Conservation (phyloP, 2,888 invertebrate species). For the Melipona bicolor region DNA sequence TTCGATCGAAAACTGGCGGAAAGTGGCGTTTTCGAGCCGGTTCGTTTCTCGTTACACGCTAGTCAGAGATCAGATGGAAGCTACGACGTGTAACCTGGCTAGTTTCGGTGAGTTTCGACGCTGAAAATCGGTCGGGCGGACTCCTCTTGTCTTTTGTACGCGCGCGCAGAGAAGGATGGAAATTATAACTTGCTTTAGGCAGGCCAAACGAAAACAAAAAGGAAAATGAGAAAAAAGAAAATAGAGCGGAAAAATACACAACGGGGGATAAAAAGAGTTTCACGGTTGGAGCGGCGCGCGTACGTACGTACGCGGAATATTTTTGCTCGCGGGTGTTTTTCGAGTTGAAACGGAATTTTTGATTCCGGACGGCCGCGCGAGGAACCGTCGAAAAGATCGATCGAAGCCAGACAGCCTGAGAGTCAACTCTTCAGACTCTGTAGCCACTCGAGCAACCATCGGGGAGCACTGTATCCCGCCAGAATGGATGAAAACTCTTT, state of each 20-base stretch:
- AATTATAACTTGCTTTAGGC: conserved; percentile 55
- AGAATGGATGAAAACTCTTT: conserved; percentile 50
- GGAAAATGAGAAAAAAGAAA: background rate
- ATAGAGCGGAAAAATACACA: background rate
- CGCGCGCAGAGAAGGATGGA: conserved; percentile 20
- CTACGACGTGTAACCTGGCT: background rate
- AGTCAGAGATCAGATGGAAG: conserved; percentile 2
- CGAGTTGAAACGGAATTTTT: conserved; percentile 58
- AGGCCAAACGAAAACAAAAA: conserved; percentile 24
- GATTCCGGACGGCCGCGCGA: conserved; percentile 14
- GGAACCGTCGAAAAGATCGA: conserved; percentile 35
- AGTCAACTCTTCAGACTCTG: conserved; percentile 55
- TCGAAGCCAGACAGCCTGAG: conserved; percentile 56
- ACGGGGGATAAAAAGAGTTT: background rate
- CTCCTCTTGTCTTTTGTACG: background rate
- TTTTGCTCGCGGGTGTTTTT: conserved; percentile 42
- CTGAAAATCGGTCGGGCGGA: conserved; percentile 5
- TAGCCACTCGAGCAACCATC: conserved; percentile 47
- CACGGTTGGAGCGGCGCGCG: background rate
- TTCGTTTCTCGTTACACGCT: background rate
- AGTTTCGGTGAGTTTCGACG: background rate
- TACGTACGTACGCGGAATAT: conserved; percentile 13
- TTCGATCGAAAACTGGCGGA: background rate
- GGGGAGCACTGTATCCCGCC: conserved; percentile 25
- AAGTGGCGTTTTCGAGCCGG: background rate